These are phyloP conservation scores for Melanotaenia trifasciata DNA, from an alignment of 2,797 vertebrate genomes.

Conservation along the genomic window DNA sequence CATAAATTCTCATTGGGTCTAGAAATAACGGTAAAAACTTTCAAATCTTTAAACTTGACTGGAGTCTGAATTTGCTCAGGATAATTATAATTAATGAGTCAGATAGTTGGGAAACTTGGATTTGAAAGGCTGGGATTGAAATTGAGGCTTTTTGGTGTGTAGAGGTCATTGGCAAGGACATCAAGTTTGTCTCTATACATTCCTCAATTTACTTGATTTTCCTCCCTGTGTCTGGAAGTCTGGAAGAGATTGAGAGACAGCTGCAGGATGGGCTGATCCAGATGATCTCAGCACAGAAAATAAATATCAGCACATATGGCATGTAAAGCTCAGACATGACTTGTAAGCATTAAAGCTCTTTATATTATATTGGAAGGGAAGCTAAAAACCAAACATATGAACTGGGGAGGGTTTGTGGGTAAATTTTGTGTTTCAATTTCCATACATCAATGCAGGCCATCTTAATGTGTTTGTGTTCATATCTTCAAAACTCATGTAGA, in stretches of 20 bases:
- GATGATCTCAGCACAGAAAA: conserved; percentile 48
- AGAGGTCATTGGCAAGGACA: background rate
- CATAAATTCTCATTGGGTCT: background rate
- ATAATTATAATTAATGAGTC: background rate
- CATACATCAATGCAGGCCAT: background rate
- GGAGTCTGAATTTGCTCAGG: background rate
- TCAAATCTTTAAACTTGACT: background rate
- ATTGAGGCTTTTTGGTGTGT: background rate
- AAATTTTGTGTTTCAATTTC: background rate
- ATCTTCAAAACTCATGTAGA: background rate
- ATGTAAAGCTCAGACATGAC: conserved; percentile 46
- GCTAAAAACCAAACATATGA: background rate
- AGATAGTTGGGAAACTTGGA: background rate
- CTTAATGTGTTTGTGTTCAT: background rate
- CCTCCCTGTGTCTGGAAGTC: conserved; percentile 22
- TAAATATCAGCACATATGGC: conserved; percentile 45
- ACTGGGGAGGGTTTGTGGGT: background rate
- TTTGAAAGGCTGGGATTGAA: background rate
- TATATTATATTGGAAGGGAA: conserved; percentile 33
- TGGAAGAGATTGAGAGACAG: conserved; percentile 53
- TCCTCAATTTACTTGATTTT: conserved; percentile 12
- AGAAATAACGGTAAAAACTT: background rate
- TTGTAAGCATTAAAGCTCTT: conserved; percentile 36
- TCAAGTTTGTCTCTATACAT: conserved; percentile 7
- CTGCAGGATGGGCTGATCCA: conserved; percentile 50